Base-by-base conservation (phyloP, 2,797 vertebrate species). In the Fistularia tabacaria region DNA sequence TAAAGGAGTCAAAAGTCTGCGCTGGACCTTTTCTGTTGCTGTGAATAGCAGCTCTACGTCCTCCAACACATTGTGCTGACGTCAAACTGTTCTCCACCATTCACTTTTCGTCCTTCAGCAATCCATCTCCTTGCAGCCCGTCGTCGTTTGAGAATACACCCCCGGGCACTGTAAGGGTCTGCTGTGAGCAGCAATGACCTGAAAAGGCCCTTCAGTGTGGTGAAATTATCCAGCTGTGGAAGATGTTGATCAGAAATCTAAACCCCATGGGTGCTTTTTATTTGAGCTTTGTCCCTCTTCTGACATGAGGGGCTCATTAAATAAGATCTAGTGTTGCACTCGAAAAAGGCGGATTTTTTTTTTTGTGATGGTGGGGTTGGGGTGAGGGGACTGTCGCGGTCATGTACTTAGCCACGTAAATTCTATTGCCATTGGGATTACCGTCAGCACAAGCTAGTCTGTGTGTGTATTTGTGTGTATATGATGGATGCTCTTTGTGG, bases 231-330 rank as follows among this genome's bases (percentile, higher is more conserved):
- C 25, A 45, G 60, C 47, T 7, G 10, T 42, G 56, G 41, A 41
- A 15, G 46, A 66, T 47, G 5, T 54, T 40, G 43, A 71, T 48
- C 36, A 66, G 40, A 54, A 67, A 60, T 62, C 37, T 67, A 36
- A 9, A 39, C 41, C 45, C 59, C 45, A 64, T 45, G 1, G 64
- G 48, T 43, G 39, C 49, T 61, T 69, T 76, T 80, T 58, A 64
- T 81, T 74, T 73, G 56, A 13, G 43, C 61, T 50, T 58, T 83
- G 76, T 45, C 80, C 80, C 84, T 84, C 76, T 88, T 89, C 48
- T 13, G 51, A 62, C 56, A 73, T 9, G 47, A 69, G 75, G 58
- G 76, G 71, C 80, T 89, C 77, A 80, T 87, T 84, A 86, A 72
- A 70, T 69, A 73, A 69, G 64, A 83, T 70, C 51, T 59, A 45